Conservation (phyloP, 1,140 invertebrate genomes). For the Drosophila navojoa region DNA sequence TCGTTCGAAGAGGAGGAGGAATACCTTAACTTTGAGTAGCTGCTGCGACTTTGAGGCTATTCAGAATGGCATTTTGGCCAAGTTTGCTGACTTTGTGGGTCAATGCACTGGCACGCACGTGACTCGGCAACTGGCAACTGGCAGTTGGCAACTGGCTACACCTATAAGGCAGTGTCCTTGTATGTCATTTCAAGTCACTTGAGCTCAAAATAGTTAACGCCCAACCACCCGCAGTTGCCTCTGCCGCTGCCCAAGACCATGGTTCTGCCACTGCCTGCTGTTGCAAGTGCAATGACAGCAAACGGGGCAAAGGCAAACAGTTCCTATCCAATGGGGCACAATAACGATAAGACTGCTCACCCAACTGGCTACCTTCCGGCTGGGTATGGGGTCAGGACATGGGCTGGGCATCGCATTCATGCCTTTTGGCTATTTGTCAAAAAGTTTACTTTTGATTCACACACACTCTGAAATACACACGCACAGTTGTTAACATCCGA, state of each 20-base stretch:
- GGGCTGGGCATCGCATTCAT: slow-evolving; percentile 51
- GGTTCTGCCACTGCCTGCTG: neutral
- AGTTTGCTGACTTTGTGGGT: slow-evolving; percentile 54
- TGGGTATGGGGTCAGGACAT: slow-evolving; percentile 1
- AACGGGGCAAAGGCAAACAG: slow-evolving; percentile 48
- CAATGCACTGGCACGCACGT: slow-evolving; percentile 73
- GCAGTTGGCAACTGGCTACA: slow-evolving; percentile 45
- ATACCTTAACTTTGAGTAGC: slow-evolving; percentile 22
- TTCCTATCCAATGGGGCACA: slow-evolving; percentile 53
- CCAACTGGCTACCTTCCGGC: slow-evolving; percentile 59
- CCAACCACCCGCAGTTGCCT: slow-evolving; percentile 5
- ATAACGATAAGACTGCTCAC: slow-evolving; percentile 66
- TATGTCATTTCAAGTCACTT: slow-evolving; percentile 74
- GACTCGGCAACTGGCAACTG: slow-evolving; percentile 51
- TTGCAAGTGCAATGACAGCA: slow-evolving; percentile 68
- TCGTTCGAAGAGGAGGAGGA: neutral
- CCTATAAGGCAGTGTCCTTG: slow-evolving; percentile 63
- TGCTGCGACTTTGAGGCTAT: slow-evolving; percentile 47
- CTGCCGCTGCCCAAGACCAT: neutral
- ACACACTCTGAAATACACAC: neutral
- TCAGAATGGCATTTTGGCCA: slow-evolving; percentile 44
- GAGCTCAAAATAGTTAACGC: slow-evolving; percentile 65
- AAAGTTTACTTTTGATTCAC: slow-evolving; percentile 57
- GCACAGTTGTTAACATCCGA: slow-evolving; percentile 27
- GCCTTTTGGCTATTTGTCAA: slow-evolving; percentile 78